phyloP scores from a whole-genome alignment of 2,888 invertebrate species.

The Melipona beecheii region DNA sequence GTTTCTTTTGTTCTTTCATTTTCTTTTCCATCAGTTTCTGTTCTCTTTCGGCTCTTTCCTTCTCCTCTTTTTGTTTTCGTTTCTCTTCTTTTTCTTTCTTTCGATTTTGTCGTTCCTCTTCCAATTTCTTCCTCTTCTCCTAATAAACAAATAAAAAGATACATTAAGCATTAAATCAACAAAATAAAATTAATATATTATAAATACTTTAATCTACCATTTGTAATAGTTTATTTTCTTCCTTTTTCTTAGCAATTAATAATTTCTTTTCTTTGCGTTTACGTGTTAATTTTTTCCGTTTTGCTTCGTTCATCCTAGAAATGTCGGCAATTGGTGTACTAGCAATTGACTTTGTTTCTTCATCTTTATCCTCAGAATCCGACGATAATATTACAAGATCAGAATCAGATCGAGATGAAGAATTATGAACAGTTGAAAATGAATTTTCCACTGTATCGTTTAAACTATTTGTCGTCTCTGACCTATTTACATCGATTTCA shows the following conservation, averaged over 20 bases:
- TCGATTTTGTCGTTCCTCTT: slow-evolving; percentile 82
- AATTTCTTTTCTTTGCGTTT: slow-evolving; percentile 86
- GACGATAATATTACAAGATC: slow-evolving; percentile 66
- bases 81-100: slow-evolving; percentile 81
- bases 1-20: slow-evolving; percentile 80
- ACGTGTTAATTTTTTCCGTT: slow-evolving; percentile 80
- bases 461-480: neutral
- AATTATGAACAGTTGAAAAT: slow-evolving; percentile 16
- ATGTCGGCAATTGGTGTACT: slow-evolving; percentile 49
- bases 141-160: slow-evolving; percentile 73
- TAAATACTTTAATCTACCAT: slow-evolving; percentile 76
- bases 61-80: slow-evolving; percentile 82
- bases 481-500: neutral
- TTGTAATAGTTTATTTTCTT: slow-evolving; percentile 85
- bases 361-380: slow-evolving; percentile 66
- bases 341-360: slow-evolving; percentile 28
- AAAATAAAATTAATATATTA: slow-evolving; percentile 66
- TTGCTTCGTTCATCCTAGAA: slow-evolving; percentile 32
- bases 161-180: slow-evolving; percentile 26
- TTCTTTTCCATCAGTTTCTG: slow-evolving; percentile 84
- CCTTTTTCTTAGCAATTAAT: slow-evolving; percentile 86
- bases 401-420: slow-evolving; percentile 58
- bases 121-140: slow-evolving; percentile 85
- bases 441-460: slow-evolving; percentile 26
- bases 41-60: slow-evolving; percentile 83